These are phyloP conservation scores for Pygoscelis adeliae DNA, from an alignment of 2,113 vertebrate species.

Conservation along the genomic window DNA sequence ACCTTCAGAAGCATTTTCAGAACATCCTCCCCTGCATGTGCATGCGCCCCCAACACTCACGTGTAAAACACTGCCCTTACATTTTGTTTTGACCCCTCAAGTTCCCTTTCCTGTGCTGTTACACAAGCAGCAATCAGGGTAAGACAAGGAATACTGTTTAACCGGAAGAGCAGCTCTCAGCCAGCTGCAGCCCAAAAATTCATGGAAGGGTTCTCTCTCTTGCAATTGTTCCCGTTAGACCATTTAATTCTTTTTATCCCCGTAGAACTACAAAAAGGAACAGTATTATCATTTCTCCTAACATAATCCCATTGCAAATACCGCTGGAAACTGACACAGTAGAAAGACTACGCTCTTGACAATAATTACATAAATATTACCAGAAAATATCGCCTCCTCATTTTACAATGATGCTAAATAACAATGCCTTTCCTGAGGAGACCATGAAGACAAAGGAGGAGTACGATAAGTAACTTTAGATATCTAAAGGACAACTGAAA, in stretches of 20 bases:
- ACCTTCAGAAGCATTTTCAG: not conserved
- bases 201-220: not conserved
- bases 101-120: not conserved
- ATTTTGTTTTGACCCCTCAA: not conserved
- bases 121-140: fast-evolving
- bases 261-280: not conserved
- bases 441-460: not conserved
- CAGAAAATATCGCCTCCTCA: not conserved
- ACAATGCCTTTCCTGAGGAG: not conserved
- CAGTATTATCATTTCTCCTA: not conserved
- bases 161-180: not conserved
- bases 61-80: not conserved
- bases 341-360: not conserved
- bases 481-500: not conserved
- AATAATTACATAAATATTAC: not conserved
- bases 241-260: not conserved
- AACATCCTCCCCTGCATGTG: fast-evolving
- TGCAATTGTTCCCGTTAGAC: not conserved
- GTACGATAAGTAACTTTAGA: not conserved
- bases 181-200: not conserved
- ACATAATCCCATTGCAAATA: conserved; percentile 7
- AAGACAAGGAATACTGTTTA: not conserved
- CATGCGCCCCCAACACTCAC: fast-evolving
- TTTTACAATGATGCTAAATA: not conserved
- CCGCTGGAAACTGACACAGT: not conserved